A percentile compares a stretch with the other conserved stretches of the same genome.
phyloP scores from a whole-genome alignment of 2,888 invertebrate species.

The Eulithis prunata region DNA sequence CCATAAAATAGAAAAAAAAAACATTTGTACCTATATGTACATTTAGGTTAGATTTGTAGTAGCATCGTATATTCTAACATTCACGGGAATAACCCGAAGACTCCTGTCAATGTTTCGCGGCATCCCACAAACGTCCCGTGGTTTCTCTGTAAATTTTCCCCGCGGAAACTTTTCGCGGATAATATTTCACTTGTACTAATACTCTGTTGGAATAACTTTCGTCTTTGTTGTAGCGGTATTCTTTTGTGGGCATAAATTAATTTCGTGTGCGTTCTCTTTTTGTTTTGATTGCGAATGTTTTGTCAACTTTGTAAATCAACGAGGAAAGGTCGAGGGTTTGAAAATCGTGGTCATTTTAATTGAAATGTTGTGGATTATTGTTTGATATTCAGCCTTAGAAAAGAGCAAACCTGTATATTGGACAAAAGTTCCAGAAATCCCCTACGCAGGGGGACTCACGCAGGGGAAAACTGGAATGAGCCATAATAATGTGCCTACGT shows the following conservation, averaged over 20 bases:
- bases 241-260: conserved; percentile 69
- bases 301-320: conserved; percentile 46
- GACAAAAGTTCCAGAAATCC: too few relatives aligned
- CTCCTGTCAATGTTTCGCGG: conserved; percentile 67
- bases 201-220: conserved; percentile 45
- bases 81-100: conserved; percentile 35
- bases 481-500: too few relatives aligned
- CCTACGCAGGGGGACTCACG: too few relatives aligned
- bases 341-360: too few relatives aligned
- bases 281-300: conserved; percentile 49
- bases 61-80: conserved; percentile 15
- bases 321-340: neutral
- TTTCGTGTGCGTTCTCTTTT: conserved; percentile 51
- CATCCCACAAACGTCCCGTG: conserved; percentile 76
- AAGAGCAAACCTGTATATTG: too few relatives aligned
- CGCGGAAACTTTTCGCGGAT: conserved; percentile 65
- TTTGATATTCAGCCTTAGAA: too few relatives aligned
- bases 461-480: too few relatives aligned
- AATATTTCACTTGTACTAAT: conserved; percentile 70
- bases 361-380: too few relatives aligned
- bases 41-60: neutral
- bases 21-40: too few relatives aligned
- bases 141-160: conserved; percentile 56
- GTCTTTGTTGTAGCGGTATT: conserved; percentile 63
- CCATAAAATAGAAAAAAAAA: too few relatives aligned